phyloP scores from a whole-genome alignment of 1,140 invertebrate genomes.

The Saccostrea echinata region DNA sequence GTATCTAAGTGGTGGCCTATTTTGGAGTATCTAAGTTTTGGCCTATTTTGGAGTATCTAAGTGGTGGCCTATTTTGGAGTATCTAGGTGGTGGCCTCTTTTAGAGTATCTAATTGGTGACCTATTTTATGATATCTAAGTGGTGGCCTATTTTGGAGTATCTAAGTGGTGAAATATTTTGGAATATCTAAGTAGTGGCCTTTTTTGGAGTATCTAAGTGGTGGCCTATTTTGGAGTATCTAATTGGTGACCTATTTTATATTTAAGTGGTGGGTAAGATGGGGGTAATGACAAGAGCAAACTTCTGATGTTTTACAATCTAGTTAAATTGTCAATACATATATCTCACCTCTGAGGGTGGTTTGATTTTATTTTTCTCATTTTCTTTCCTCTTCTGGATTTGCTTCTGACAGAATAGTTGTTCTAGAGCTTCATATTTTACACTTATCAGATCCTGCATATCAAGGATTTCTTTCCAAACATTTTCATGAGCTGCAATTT shows the following conservation, averaged over 20 bases:
- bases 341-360: constrained; percentile 74
- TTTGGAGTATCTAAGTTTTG: background rate
- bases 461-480: constrained; percentile 95
- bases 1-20: too few species aligned
- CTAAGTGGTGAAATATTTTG: too few species aligned
- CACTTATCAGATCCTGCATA: constrained; percentile 86
- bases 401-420: constrained; percentile 77
- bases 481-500: constrained; percentile 87
- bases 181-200: too few species aligned
- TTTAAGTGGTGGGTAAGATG: background rate
- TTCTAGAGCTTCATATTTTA: constrained; percentile 79
- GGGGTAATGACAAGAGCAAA: constrained; percentile 20
- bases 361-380: constrained; percentile 76
- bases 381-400: constrained; percentile 57
- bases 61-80: too few species aligned
- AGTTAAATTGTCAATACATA: too few species aligned
- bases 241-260: background rate
- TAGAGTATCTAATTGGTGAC: too few species aligned
- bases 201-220: too few species aligned
- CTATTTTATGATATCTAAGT: constrained; percentile 28
- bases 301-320: background rate
- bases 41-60: too few species aligned
- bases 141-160: too few species aligned
- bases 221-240: background rate
- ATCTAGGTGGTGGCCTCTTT: too few species aligned